A percentile compares a stretch with the other conserved stretches of the same genome.
Conservation (phyloP, 2,888 invertebrate genomes). For the Meghimatium bilineatum region DNA sequence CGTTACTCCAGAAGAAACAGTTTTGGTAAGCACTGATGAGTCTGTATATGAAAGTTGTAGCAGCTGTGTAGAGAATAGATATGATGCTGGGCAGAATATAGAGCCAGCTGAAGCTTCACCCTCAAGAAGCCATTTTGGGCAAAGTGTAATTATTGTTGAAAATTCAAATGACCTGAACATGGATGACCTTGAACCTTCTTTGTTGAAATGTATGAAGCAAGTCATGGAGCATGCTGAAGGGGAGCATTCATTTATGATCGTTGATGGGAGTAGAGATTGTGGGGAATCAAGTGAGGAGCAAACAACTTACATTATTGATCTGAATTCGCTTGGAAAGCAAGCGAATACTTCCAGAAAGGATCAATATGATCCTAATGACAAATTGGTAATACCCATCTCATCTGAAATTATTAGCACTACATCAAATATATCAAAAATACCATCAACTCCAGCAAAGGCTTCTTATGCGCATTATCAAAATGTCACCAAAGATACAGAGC, state of each 20-base stretch:
- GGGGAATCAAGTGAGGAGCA: neutral
- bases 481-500: neutral
- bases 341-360: neutral
- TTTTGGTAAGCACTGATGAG: no score
- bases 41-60: neutral
- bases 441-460: neutral
- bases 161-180: constrained; percentile 24
- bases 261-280: constrained; percentile 11
- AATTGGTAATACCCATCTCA: neutral
- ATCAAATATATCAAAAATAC: neutral
- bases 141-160: constrained; percentile 40
- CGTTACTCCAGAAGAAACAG: neutral
- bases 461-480: neutral
- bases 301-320: constrained; percentile 41
- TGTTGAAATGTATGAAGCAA: constrained; percentile 39
- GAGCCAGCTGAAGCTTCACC: neutral
- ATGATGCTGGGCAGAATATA: neutral
- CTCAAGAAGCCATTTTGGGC: neutral
- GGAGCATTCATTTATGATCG: constrained; percentile 37
- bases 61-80: neutral
- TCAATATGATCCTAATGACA: neutral
- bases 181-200: constrained; percentile 36
- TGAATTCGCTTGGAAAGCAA: constrained; percentile 16
- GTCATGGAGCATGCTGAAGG: constrained; percentile 18
- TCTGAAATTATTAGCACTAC: neutral